Conservation (phyloP, 1,140 invertebrate genomes). For the Danaus melanippus region DNA sequence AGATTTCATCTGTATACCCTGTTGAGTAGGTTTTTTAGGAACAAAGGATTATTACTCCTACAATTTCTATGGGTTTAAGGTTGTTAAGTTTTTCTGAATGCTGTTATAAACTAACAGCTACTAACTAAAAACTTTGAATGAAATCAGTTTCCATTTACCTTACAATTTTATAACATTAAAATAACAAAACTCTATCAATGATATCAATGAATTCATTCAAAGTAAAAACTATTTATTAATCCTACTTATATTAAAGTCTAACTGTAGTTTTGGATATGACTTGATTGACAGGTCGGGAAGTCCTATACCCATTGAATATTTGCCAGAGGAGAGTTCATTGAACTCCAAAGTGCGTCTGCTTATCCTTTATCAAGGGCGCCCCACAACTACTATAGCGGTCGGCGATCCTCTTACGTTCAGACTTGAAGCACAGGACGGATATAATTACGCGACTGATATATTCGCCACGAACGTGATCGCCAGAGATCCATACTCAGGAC, state of each 20-base stretch:
- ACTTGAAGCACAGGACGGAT: slow-evolving; percentile 90
- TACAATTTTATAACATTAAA: neutral
- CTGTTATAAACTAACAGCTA: slow-evolving; percentile 70
- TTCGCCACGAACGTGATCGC: slow-evolving; percentile 96
- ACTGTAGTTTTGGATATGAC: slow-evolving; percentile 60
- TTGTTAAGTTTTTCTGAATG: slow-evolving; percentile 39
- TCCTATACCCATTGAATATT: slow-evolving; percentile 91
- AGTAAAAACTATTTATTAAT: slow-evolving; percentile 25
- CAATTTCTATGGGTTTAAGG: slow-evolving; percentile 15
- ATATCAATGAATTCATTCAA: slow-evolving; percentile 47
- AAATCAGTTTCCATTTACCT: slow-evolving; percentile 20
- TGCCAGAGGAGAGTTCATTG: slow-evolving; percentile 91
- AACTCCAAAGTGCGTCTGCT: slow-evolving; percentile 89
- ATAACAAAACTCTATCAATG: neutral
- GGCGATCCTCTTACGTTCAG: slow-evolving; percentile 93
- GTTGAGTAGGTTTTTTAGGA: slow-evolving; percentile 9
- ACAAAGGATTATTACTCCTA: slow-evolving; percentile 5
- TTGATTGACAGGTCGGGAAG: slow-evolving; percentile 82
- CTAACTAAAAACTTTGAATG: slow-evolving; percentile 69
- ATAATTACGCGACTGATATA: slow-evolving; percentile 90
- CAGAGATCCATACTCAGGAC: slow-evolving; percentile 91
- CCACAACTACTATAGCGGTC: slow-evolving; percentile 94
- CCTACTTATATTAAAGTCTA: slow-evolving; percentile 49
- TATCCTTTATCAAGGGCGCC: slow-evolving; percentile 90
- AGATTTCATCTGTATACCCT: slow-evolving; percentile 11